Percentiles rank a stretch among this genome's conserved stretches.
Evolutionary conservation across 2,113 vertebrate species (phyloP).

Genomic region (Tretioscincus oriximinensis): DNA sequence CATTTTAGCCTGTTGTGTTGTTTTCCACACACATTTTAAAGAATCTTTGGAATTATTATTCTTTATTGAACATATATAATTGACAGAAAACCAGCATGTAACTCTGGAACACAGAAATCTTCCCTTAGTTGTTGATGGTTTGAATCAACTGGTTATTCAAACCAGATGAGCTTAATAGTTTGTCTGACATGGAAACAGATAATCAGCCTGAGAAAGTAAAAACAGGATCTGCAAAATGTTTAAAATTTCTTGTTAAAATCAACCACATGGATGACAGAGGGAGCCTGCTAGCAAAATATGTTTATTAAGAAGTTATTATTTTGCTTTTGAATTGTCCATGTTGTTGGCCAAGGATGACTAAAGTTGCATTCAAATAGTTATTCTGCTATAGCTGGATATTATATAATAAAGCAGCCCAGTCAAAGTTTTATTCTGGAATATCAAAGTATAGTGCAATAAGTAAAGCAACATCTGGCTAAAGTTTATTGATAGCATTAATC

Average conservation of each 20-base stretch:
- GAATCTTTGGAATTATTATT: not conserved
- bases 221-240: not conserved
- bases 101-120: constrained; percentile 1
- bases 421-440: no score
- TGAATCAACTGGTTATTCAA: constrained; percentile 7
- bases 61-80: not conserved
- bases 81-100: not conserved
- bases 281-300: not conserved
- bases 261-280: not conserved
- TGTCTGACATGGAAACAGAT: not conserved
- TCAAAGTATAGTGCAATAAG: no score
- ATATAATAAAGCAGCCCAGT: no score
- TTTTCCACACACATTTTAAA: not conserved
- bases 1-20: not conserved
- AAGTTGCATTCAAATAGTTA: not conserved
- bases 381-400: no score
- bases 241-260: not conserved
- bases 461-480: no score
- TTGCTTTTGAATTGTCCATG: not conserved
- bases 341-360: not conserved
- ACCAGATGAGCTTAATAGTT: not conserved
- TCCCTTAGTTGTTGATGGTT: not conserved
- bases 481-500: no score
- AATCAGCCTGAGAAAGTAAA: not conserved
- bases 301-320: not conserved